Evolutionary conservation across 2,797 vertebrate genomes (phyloP), one percentile per base, ranked within the genome.

Genomic region (Paguma larvata): DNA sequence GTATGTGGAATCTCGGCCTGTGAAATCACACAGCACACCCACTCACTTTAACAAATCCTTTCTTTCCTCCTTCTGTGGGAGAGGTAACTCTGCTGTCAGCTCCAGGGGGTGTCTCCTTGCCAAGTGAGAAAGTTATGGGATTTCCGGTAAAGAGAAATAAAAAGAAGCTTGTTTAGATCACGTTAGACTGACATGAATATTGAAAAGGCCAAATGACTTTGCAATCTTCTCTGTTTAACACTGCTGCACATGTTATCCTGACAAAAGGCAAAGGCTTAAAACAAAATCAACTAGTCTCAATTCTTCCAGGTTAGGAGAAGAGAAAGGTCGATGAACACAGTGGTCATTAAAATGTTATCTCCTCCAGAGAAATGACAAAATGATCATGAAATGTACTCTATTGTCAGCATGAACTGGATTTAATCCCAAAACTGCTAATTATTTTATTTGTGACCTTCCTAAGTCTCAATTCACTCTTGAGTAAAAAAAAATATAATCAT

Each of bases 1-100:
- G 91, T 78, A 46, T 83, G 46, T 16, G n/a, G 51, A 92, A 62
- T 63, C 80, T 5, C 27, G 67, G 51, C 38, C 80, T 83, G 78
- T 95, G 96, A 98, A 98, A 95, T 96, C 94, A 94, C 46, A 70
- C 38, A 98, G 97, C 25, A 41, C 94, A 77, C 62, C 62, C 89
- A 51, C 18, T 92, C 87, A 75, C 15, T 67, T 77, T 65, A 59
- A 44, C 38, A 34, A 38, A 51, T 12, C 48, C 30, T 13, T 5
- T 62, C 59, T 79, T 68, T n/a, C 4, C 65, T 87, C 14, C 38
- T 75, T 21, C 70, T 53, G 27, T 38, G 25, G 59, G 92, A 62
- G 34, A 88, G 70, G 65, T 80, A 94, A 91, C 25, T 59, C 30
- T 72, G 23, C 65, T 0, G 3, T 90, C 19, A 13, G 77, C 97